Base-by-base conservation (phyloP, 1,140 invertebrate species). In the Coelopa frigida region DNA sequence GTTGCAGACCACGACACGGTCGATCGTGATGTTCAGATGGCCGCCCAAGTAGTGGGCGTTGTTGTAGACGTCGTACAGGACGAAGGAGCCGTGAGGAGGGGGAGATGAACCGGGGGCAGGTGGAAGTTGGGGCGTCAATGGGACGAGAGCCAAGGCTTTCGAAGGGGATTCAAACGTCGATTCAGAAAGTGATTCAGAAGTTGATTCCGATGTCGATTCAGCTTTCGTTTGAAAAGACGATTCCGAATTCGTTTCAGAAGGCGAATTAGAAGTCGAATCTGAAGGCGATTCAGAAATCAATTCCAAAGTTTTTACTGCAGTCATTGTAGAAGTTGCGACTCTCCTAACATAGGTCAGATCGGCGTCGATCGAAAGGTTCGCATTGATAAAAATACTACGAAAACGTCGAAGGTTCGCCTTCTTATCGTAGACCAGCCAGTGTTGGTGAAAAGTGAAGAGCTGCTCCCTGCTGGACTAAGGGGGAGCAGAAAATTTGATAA, bases 21-120 rank as follows among this genome's bases (percentile, higher is more conserved):
- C 59, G 1, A 41, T 29, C 0, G 64, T 67, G 15, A 68, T 49
- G 46, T 68, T 67, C 0, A 68, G 22, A 14, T 46, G 33, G 1
- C 45, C 55, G 2, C 64, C 64, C 4, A 62, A 21, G 15, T 61
- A 52, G 1, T 46, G 47, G 0, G 53, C 64, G 47, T 68, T 68
- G 22, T 68, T 68, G 21, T 62, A 54, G 3, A 68, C 12, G 58
- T 68, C 64, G 14, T 56, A 68, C 2, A 56, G 29, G 2, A 58
- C 40, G 22, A 48, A 63, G 21, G 15, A 4, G 3, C 36, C 10
- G 12, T n/a, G 14, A n/a, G n/a, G n/a, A n/a, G n/a, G n/a, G n/a
- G n/a, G n/a, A n/a, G n/a, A n/a, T n/a, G n/a, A n/a, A n/a, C n/a
- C n/a, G n/a, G n/a, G n/a, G n/a, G 10, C 35, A 24, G 3, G n/a